These are phyloP conservation scores for Psophia crepitans DNA, from an alignment of 2,113 vertebrate genomes.

Conservation along the genomic window DNA sequence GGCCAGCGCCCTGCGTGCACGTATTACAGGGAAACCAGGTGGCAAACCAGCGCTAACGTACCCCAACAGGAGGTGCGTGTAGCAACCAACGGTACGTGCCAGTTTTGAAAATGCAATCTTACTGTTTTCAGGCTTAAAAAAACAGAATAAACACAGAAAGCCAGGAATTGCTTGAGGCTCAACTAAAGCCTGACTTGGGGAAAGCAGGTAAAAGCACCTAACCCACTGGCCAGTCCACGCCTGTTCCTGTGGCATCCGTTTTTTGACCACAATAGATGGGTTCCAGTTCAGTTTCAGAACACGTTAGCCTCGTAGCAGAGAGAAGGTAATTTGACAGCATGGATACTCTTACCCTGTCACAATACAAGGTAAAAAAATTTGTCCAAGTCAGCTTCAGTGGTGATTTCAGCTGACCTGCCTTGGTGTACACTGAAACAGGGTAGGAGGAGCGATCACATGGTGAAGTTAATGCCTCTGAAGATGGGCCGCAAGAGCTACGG, in stretches of 20 bases:
- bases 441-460: neutral
- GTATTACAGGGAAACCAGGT: neutral
- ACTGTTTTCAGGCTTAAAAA: neutral
- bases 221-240: neutral
- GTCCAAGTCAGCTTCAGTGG: neutral
- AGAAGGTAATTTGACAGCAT: fast-evolving
- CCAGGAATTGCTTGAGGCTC: neutral
- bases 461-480: neutral
- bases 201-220: neutral
- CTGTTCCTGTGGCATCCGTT: neutral
- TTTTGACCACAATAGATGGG: neutral
- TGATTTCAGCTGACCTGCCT: neutral
- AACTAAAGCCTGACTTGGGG: neutral
- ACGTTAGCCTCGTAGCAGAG: neutral
- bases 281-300: neutral
- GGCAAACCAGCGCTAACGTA: fast-evolving
- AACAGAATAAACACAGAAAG: neutral
- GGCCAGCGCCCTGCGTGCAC: neutral
- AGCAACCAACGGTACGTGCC: neutral
- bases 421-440: neutral
- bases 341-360: neutral
- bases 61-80: neutral
- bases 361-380: neutral
- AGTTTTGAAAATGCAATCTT: neutral
- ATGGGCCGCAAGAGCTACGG: neutral